phyloP scores from a whole-genome alignment of 1,140 invertebrate species.

The Theocolax elegans region DNA sequence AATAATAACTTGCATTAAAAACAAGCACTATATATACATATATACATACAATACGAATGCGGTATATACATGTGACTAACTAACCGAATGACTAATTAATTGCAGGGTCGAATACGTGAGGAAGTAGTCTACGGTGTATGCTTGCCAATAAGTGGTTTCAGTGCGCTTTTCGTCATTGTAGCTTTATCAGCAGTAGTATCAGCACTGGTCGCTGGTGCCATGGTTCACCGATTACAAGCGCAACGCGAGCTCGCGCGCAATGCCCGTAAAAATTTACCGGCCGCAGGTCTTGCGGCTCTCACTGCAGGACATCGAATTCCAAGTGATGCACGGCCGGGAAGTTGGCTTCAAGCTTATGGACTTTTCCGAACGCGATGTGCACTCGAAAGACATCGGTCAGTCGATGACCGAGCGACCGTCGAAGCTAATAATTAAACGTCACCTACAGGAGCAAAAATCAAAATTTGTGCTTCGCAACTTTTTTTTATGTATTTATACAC shows the following conservation, averaged over 20 bases:
- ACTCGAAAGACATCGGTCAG: not conserved
- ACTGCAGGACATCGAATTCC: slow-evolving; percentile 70
- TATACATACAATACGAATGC: too few relatives aligned
- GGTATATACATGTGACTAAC: too few relatives aligned
- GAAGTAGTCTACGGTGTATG: slow-evolving; percentile 93
- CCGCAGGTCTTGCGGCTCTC: slow-evolving; percentile 77
- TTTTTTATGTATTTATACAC: not conserved
- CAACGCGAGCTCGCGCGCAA: slow-evolving; percentile 73
- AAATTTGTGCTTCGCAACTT: not conserved
- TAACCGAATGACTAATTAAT: too few relatives aligned
- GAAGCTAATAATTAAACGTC: not conserved
- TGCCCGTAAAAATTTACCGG: slow-evolving; percentile 66
- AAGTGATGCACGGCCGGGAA: slow-evolving; percentile 48
- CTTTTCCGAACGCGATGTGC: slow-evolving; percentile 49
- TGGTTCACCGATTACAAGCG: slow-evolving; percentile 79
- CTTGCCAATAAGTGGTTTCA: slow-evolving; percentile 88
- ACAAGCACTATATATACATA: too few relatives aligned
- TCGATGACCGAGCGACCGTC: not conserved
- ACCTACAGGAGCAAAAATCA: slow-evolving; percentile 12
- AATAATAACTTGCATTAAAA: too few relatives aligned
- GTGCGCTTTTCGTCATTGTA: slow-evolving; percentile 86
- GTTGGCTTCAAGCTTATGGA: slow-evolving; percentile 33
- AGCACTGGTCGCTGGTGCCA: slow-evolving; percentile 79
- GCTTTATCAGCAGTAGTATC: slow-evolving; percentile 86
- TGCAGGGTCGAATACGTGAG: slow-evolving; percentile 84